Percentiles rank a stretch among this genome's conserved stretches.
These are phyloP conservation scores for Cyphomyrmex costatus DNA, from an alignment of 1,140 invertebrate species.

Conservation along the genomic window DNA sequence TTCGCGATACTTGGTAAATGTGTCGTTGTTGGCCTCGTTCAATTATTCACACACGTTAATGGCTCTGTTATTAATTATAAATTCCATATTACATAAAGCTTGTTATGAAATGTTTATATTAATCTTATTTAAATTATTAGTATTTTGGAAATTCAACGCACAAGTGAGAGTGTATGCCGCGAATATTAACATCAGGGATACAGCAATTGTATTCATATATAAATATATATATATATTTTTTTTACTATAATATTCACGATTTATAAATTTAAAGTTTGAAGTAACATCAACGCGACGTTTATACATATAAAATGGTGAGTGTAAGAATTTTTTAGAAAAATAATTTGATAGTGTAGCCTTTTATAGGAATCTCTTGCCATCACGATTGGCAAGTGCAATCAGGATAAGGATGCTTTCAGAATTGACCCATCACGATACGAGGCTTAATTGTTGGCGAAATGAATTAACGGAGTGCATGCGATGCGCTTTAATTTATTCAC, in stretches of 20 bases:
- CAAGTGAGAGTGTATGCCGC: not conserved
- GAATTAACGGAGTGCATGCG: conserved; percentile 84
- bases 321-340: not conserved
- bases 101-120: not conserved
- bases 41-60: not conserved
- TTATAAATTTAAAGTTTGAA: not conserved
- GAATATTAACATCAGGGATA: not conserved
- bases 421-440: conserved; percentile 83
- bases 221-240: no score
- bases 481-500: conserved; percentile 84
- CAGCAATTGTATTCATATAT: not conserved
- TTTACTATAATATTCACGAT: not conserved
- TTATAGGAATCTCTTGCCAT: conserved; percentile 23
- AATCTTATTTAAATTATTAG: not conserved
- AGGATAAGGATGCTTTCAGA: conserved; percentile 66
- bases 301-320: not conserved
- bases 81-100: not conserved
- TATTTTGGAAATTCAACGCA: not conserved
- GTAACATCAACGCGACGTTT: not conserved
- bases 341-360: not conserved
- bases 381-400: conserved; percentile 39
- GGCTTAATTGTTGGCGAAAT: conserved; percentile 84
- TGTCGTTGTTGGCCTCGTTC: not conserved
- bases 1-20: not conserved
- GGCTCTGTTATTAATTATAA: not conserved